Evolutionary conservation across 2,888 invertebrate species (phyloP), one percentile per base, ranked within the genome.

Genomic region (Drosophila mimetica): DNA sequence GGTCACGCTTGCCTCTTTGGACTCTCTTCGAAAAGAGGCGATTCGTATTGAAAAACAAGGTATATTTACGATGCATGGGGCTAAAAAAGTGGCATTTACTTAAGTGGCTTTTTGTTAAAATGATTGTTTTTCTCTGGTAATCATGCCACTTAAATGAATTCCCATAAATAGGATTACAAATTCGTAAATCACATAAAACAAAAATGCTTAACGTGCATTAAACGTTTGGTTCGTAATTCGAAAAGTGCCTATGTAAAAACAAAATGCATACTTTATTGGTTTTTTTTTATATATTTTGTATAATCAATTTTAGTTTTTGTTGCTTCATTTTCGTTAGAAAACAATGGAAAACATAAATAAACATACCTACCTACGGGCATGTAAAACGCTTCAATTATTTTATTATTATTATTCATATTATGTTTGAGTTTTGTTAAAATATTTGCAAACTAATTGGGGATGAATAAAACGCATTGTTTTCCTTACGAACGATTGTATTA

Each of bases 361-460:
- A 75, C 55, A 79, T 79, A 79, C 79, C 79, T 76, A 79, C 79
- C 79, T 69, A 79, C 51, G 59, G 65, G 60, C 77, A 71, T 76
- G 60, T 71, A 70, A 51, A 76, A 72, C 46, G 59, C 59, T 61
- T 36, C 42, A 76, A 66, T 76, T 67, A 37, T 61, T 59, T 55
- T 59, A 51, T 69, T 69, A 51, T 69, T 69, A 48, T 65, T 51
- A 28, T 70, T 71, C 11, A 32, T 46, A 28, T 28, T 32, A 50
- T 55, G 20, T 36, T 74, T 63, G 25, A 16, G 44, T 61, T 51
- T 61, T 37, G 14, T 53, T 55, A 20, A 32, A 30, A 60, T 50
- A 50, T 42, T 59, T 64, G 57, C 32, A 54, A 41, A 54, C 64
- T 77, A 77, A 74, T 70, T 55, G 54, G 25, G 55, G 51, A 64